A percentile compares a stretch with the other conserved stretches of the same genome.
Conservation (phyloP, 2,797 vertebrate species). For the Sarcophilus harrisii region DNA sequence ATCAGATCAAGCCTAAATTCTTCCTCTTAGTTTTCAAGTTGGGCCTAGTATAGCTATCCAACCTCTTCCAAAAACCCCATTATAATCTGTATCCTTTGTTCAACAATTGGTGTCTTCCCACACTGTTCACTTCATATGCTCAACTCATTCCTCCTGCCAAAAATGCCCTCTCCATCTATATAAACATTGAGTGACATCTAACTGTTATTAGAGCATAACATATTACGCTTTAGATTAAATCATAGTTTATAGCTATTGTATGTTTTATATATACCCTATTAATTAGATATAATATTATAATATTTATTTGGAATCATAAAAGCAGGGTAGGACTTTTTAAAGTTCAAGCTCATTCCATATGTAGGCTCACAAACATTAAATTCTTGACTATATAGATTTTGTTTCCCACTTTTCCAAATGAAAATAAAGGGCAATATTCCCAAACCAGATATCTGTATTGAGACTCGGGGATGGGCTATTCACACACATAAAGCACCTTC, state of each 20-base stretch:
- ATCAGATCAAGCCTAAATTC: background rate
- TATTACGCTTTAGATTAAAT: background rate
- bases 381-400: conserved; percentile 44
- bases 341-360: background rate
- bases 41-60: background rate
- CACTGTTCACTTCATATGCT: background rate
- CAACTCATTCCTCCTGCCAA: background rate
- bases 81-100: background rate
- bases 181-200: background rate
- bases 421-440: conserved; percentile 35
- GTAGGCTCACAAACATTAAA: conserved; percentile 18
- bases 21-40: background rate
- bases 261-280: background rate
- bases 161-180: background rate
- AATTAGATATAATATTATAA: conserved; percentile 27
- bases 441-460: conserved; percentile 16
- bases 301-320: conserved; percentile 42
- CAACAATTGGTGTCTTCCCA: background rate
- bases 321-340: conserved; percentile 17
- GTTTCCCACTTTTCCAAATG: conserved; percentile 61
- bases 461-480: conserved; percentile 58
- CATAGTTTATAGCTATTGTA: background rate
- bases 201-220: background rate
- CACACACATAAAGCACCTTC: conserved; percentile 56
- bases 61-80: too few species aligned